Conservation (phyloP, 2,797 vertebrate genomes). For the Meriones psammophilus region DNA sequence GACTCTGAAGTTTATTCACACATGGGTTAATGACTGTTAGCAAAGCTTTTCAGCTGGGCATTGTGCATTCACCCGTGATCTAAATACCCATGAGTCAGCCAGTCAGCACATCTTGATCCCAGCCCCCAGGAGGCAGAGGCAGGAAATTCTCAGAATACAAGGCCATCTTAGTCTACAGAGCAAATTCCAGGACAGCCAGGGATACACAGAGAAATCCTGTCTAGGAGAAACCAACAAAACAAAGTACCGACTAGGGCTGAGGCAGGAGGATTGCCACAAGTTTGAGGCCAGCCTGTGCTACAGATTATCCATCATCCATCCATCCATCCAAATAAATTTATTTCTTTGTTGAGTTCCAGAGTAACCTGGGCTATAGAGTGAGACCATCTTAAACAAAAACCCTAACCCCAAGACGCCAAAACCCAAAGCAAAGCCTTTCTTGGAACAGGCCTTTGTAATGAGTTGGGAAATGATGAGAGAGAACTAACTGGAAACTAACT, state of each 20-base stretch:
- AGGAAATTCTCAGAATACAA: not conserved
- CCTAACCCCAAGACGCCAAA: not conserved
- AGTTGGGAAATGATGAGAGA: not conserved
- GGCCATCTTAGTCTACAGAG: not conserved
- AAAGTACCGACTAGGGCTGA: not conserved
- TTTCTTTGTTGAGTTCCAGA: not conserved
- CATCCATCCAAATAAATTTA: not conserved
- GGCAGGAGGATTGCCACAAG: not conserved
- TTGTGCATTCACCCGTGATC: too few species aligned
- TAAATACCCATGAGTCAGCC: not conserved
- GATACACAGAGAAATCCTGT: not conserved
- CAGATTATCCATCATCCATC: not conserved
- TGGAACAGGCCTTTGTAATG: slow-evolving; percentile 43
- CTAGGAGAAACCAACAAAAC: not conserved
- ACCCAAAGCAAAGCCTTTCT: not conserved
- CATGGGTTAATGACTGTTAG: not conserved
- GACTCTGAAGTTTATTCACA: slow-evolving; percentile 27
- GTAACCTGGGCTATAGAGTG: not conserved
- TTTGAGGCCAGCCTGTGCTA: not conserved
- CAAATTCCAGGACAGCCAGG: not conserved
- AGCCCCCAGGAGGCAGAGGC: not conserved
- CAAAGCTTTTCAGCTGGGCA: not conserved
- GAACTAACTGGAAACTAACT: not conserved
- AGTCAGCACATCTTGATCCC: not conserved
- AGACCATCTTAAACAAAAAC: not conserved